Evolutionary conservation across 2,797 vertebrate genomes (phyloP).

Genomic region (Gymnocypris eckloni): DNA sequence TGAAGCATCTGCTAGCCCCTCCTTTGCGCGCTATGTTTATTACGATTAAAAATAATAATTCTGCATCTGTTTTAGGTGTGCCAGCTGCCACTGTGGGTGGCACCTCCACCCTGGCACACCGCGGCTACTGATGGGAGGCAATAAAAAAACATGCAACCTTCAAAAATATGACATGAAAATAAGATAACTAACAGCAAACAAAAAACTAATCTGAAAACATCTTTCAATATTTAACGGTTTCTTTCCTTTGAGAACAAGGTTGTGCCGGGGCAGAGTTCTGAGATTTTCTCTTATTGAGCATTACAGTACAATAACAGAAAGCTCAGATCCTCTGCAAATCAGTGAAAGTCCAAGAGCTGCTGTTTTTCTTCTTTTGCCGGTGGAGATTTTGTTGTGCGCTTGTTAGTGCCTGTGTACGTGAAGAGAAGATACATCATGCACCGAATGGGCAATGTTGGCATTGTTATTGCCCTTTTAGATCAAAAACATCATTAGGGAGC

Average conservation of each 20-base stretch:
- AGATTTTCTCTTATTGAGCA: slow-evolving; percentile 5
- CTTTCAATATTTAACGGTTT: background rate
- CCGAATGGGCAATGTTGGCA: slow-evolving; percentile 66
- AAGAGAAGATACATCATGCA: slow-evolving; percentile 49
- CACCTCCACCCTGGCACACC: too few relatives aligned
- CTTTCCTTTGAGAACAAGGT: background rate
- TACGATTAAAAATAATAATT: too few relatives aligned
- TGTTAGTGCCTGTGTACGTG: slow-evolving; percentile 31
- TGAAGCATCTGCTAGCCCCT: too few relatives aligned
- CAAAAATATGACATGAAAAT: background rate
- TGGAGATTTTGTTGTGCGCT: slow-evolving; percentile 25
- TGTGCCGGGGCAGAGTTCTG: background rate
- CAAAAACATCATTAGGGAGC: slow-evolving; percentile 62
- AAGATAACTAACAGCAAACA: background rate
- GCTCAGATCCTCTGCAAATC: slow-evolving; percentile 8
- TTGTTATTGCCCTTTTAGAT: slow-evolving; percentile 58
- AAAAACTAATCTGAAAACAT: background rate
- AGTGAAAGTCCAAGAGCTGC: slow-evolving; percentile 5
- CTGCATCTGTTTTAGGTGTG: too few relatives aligned
- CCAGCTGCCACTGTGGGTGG: too few relatives aligned
- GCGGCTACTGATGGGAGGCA: too few relatives aligned
- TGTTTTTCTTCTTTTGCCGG: slow-evolving; percentile 22
- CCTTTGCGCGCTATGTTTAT: too few relatives aligned
- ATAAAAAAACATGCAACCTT: background rate
- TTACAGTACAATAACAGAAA: slow-evolving; percentile 3